phyloP scores from a whole-genome alignment of 2,797 vertebrate species.

The Propithecus perrieri region DNA sequence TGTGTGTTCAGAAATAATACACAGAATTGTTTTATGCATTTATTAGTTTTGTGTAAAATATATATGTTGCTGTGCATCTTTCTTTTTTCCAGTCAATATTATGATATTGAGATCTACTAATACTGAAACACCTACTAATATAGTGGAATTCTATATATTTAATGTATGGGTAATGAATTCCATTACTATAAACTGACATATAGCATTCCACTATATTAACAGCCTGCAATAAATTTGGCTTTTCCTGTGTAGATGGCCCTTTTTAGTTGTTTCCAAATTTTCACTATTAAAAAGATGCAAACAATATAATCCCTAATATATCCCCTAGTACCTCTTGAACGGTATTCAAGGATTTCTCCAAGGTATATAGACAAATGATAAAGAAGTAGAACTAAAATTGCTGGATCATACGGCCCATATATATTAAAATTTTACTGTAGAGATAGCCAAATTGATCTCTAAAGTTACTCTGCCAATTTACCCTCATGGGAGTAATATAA shows the following conservation, averaged over 20 bases:
- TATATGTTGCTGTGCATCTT: neutral
- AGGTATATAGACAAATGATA: neutral
- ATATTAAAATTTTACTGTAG: neutral
- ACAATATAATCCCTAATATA: neutral
- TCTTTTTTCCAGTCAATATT: neutral
- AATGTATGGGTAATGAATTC: neutral
- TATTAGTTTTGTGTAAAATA: neutral
- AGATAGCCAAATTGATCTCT: neutral
- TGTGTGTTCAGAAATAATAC: neutral
- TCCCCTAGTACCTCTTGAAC: neutral
- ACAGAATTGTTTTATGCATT: neutral
- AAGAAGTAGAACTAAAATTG: neutral
- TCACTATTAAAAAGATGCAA: neutral
- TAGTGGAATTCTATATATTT: neutral
- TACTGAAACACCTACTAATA: neutral
- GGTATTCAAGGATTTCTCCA: neutral
- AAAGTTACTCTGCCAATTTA: neutral
- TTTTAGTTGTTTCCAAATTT: neutral
- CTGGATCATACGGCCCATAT: neutral
- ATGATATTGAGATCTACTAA: neutral
- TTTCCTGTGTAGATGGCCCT: neutral
- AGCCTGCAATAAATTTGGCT: neutral
- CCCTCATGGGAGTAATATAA: neutral
- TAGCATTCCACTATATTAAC: neutral
- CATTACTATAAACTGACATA: neutral